Evolutionary conservation across 2,888 invertebrate genomes (phyloP).

Genomic region (Ormyrus nitidulus): DNA sequence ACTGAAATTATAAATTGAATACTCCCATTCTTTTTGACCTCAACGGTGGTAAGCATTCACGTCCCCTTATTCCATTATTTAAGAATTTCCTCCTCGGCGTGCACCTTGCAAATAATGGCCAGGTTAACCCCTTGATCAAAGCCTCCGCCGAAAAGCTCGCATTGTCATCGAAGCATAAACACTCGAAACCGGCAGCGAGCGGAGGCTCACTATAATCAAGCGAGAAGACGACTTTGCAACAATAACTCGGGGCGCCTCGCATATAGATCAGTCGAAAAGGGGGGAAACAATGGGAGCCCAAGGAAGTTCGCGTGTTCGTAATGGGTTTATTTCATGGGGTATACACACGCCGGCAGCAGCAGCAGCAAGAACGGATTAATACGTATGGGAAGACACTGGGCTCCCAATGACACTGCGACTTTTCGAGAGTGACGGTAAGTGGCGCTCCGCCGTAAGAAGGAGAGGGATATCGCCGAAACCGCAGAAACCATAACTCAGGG

Average conservation of each 20-base stretch:
- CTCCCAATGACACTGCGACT: slow-evolving; percentile 45
- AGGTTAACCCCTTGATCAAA: slow-evolving; percentile 8
- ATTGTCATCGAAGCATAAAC: slow-evolving; percentile 22
- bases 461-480: slow-evolving; percentile 41
- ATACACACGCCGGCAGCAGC: neutral
- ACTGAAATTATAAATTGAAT: too few relatives aligned
- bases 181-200: neutral
- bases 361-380: slow-evolving; percentile 39
- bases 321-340: slow-evolving; percentile 50
- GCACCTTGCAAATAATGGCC: too few relatives aligned
- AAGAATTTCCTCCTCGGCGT: neutral
- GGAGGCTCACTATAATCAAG: slow-evolving; percentile 17
- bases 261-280: slow-evolving; percentile 42
- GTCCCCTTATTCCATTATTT: too few relatives aligned
- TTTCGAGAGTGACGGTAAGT: slow-evolving; percentile 30
- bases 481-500: slow-evolving; percentile 51
- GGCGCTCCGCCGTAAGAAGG: slow-evolving; percentile 6
- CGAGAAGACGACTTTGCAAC: slow-evolving; percentile 12
- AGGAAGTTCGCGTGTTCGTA: slow-evolving; percentile 49
- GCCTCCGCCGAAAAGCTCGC: neutral
- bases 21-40: too few relatives aligned
- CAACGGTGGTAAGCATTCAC: too few relatives aligned
- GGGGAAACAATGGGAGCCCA: slow-evolving; percentile 18
- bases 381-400: slow-evolving; percentile 18
- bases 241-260: neutral